Percentiles rank a stretch among this genome's conserved stretches.
phyloP scores from a whole-genome alignment of 2,797 vertebrate species.

The Anableps anableps region DNA sequence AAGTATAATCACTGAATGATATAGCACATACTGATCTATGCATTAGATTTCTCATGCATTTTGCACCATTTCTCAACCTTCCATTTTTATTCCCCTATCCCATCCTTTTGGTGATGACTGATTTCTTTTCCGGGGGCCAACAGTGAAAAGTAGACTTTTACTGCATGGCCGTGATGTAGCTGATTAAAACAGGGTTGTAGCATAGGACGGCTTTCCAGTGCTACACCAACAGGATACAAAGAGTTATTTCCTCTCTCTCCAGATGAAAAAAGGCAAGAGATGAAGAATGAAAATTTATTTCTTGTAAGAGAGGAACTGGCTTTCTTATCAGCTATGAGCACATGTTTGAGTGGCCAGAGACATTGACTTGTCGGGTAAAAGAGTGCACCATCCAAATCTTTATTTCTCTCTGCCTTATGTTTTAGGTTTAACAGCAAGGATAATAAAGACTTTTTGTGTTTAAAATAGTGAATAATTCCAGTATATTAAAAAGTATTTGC shows the following conservation, averaged over 20 bases:
- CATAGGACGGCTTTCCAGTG: slow-evolving; percentile 19
- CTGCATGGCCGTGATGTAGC: slow-evolving; percentile 42
- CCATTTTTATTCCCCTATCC: slow-evolving; percentile 33
- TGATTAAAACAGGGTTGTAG: slow-evolving; percentile 37
- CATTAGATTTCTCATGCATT: slow-evolving; percentile 75
- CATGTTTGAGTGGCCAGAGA: slow-evolving; percentile 64
- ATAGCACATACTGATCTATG: slow-evolving; percentile 83
- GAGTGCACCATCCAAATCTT: slow-evolving; percentile 37
- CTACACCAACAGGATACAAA: slow-evolving; percentile 37
- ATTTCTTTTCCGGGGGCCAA: slow-evolving; percentile 32
- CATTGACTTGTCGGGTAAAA: slow-evolving; percentile 67
- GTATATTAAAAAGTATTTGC: slow-evolving; percentile 28
- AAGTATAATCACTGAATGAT: slow-evolving; percentile 63
- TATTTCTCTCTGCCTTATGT: slow-evolving; percentile 18
- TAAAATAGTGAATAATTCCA: slow-evolving; percentile 45
- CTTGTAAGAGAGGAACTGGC: slow-evolving; percentile 46
- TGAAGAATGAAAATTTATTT: slow-evolving; percentile 64
- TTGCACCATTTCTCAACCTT: slow-evolving; percentile 71
- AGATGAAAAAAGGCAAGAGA: slow-evolving; percentile 47
- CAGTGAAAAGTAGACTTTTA: slow-evolving; percentile 22
- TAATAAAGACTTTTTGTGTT: slow-evolving; percentile 41
- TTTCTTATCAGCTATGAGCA: slow-evolving; percentile 70
- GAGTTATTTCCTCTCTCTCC: slow-evolving; percentile 41
- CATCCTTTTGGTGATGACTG: slow-evolving; percentile 58
- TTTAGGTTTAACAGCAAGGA: slow-evolving; percentile 31